Evolutionary conservation across 2,888 invertebrate genomes (phyloP).

Genomic region (Spisula subtruncata): DNA sequence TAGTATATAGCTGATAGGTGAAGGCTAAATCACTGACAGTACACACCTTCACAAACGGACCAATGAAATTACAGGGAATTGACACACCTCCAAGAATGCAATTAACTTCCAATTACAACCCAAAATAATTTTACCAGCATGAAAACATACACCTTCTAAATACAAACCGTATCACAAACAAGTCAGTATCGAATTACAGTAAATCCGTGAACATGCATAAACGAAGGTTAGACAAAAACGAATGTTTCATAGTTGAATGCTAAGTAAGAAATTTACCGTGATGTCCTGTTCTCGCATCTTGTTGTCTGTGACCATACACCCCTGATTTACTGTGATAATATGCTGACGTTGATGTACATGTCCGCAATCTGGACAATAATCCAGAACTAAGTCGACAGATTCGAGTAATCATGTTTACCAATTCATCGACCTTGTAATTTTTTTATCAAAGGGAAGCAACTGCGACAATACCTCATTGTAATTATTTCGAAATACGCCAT

Average conservation of each 20-base stretch:
- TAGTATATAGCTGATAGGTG: neutral
- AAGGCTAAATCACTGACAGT: neutral
- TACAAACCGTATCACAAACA: neutral
- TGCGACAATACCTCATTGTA: neutral
- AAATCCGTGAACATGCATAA: neutral
- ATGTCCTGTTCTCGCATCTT: slow-evolving; percentile 11
- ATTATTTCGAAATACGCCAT: slow-evolving; percentile 15
- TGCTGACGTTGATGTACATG: neutral
- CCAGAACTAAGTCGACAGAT: neutral
- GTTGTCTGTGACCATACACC: slow-evolving; percentile 70
- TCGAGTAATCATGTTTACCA: slow-evolving; percentile 36
- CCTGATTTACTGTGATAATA: slow-evolving; percentile 76
- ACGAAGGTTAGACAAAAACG: neutral
- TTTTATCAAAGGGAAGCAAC: slow-evolving; percentile 41
- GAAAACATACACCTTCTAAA: neutral
- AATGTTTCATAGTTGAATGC: neutral
- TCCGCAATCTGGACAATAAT: slow-evolving; percentile 19
- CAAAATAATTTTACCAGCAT: neutral
- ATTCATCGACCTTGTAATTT: slow-evolving; percentile 41
- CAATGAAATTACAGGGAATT: slow-evolving; percentile 31
- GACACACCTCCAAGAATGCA: slow-evolving; percentile 48
- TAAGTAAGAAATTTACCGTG: slow-evolving; percentile 27
- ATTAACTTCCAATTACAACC: neutral
- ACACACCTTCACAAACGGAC: slow-evolving; percentile 37
- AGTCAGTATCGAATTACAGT: neutral